Percentiles rank a stretch among this genome's conserved stretches.
Evolutionary conservation across 2,888 invertebrate genomes (phyloP).

Genomic region (Emesis furor): DNA sequence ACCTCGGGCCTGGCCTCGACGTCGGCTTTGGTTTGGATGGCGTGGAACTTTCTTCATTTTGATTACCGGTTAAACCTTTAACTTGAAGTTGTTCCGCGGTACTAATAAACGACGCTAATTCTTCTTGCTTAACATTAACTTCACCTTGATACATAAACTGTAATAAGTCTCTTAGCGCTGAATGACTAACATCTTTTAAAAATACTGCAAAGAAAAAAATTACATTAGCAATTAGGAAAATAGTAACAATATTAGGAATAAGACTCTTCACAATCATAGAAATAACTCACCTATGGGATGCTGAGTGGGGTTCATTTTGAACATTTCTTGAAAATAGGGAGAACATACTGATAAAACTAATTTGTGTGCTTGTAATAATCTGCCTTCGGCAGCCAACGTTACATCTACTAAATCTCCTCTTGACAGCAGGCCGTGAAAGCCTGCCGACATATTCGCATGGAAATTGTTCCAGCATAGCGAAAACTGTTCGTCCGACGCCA

Average conservation of each 20-base stretch:
- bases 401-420: constrained; percentile 94
- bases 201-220: constrained; percentile 90
- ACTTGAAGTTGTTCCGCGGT: constrained; percentile 95
- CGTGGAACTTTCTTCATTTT: constrained; percentile 92
- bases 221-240: constrained; percentile 33
- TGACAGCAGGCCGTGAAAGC: constrained; percentile 94
- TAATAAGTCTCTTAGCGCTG: constrained; percentile 94
- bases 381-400: constrained; percentile 94
- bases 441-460: constrained; percentile 94
- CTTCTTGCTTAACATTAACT: constrained; percentile 95
- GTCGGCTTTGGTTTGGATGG: constrained; percentile 92
- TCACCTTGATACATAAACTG: constrained; percentile 95
- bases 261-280: not conserved
- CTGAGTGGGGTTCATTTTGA: constrained; percentile 94
- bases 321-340: constrained; percentile 95
- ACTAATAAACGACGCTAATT: constrained; percentile 94
- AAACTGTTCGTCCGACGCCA: constrained; percentile 95
- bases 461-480: constrained; percentile 96
- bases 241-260: constrained; percentile 39
- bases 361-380: constrained; percentile 94
- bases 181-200: constrained; percentile 94
- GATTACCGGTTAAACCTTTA: constrained; percentile 94
- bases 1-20: constrained; percentile 93
- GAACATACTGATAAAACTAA: constrained; percentile 95
- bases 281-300: constrained; percentile 93